phyloP scores from a whole-genome alignment of 2,888 invertebrate genomes.

The Helleia helle region DNA sequence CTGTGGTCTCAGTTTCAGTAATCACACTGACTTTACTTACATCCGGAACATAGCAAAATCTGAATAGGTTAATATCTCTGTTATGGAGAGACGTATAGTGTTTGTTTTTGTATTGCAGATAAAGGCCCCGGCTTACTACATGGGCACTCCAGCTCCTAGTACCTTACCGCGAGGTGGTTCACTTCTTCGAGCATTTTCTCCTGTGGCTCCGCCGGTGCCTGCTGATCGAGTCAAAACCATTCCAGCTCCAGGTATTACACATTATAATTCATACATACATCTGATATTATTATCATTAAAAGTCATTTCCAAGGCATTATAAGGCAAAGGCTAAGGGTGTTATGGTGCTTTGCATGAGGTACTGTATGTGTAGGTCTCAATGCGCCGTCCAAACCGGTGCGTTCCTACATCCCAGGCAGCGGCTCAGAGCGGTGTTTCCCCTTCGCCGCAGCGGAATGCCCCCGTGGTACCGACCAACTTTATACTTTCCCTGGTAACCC shows the following conservation, averaged over 20 bases:
- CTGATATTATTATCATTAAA: too few species aligned
- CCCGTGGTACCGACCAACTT: conserved; percentile 51
- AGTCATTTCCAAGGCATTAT: too few species aligned
- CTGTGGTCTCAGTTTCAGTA: too few species aligned
- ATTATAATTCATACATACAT: neutral
- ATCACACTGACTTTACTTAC: too few species aligned
- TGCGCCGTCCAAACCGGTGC: conserved; percentile 52
- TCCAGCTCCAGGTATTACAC: conserved; percentile 31
- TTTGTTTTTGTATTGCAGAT: conserved; percentile 29
- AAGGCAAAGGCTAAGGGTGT: neutral
- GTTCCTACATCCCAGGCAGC: conserved; percentile 48
- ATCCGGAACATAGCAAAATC: too few species aligned
- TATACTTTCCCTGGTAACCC: conserved; percentile 62
- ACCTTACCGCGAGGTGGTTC: conserved; percentile 80
- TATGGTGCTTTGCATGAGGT: conserved; percentile 6
- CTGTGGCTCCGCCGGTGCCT: conserved; percentile 71
- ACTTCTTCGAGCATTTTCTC: conserved; percentile 79
- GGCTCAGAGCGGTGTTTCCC: conserved; percentile 56
- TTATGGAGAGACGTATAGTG: neutral
- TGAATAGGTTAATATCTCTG: too few species aligned
- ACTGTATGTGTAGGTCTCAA: conserved; percentile 51
- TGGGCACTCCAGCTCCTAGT: conserved; percentile 74
- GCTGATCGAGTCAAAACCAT: conserved; percentile 73
- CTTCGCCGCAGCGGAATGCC: conserved; percentile 42
- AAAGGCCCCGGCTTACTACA: conserved; percentile 81